Conservation (phyloP, 2,888 invertebrate species). For the Oasisia sp. region DNA sequence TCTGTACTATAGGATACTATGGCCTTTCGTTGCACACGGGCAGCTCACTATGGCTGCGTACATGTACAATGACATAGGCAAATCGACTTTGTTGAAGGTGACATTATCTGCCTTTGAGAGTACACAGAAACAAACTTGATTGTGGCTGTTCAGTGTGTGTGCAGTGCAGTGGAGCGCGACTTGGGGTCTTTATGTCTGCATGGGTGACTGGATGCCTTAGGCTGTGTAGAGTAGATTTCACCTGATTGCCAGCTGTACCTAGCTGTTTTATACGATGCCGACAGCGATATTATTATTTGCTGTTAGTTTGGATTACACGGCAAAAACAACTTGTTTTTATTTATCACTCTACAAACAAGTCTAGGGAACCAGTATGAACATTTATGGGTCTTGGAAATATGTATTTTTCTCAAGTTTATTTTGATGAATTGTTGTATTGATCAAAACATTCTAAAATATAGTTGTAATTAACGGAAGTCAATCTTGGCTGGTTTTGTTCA, state of each 20-base stretch:
- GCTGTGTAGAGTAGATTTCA: background rate
- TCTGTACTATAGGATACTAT: background rate
- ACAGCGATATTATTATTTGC: background rate
- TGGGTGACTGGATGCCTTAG: background rate
- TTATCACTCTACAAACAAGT: too few relatives aligned
- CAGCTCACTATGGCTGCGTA: background rate
- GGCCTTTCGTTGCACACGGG: background rate
- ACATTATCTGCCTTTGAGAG: background rate
- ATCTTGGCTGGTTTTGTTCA: too few relatives aligned
- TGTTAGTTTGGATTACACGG: background rate
- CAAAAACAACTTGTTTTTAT: background rate
- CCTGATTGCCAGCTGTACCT: background rate
- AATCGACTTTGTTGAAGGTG: background rate
- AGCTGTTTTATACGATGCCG: background rate
- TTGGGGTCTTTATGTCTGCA: background rate
- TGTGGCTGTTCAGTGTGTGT: background rate
- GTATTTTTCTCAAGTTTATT: too few relatives aligned
- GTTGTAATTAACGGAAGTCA: too few relatives aligned
- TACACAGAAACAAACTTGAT: slow-evolving; percentile 1
- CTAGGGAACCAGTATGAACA: too few relatives aligned
- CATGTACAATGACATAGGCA: background rate
- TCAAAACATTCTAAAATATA: too few relatives aligned
- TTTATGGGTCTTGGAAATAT: too few relatives aligned
- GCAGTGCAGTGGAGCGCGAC: background rate
- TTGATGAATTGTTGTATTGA: too few relatives aligned